These are phyloP conservation scores for Epizoanthus stellaris DNA, from an alignment of 92 coral and sea anemone genomes.

Conservation along the genomic window DNA sequence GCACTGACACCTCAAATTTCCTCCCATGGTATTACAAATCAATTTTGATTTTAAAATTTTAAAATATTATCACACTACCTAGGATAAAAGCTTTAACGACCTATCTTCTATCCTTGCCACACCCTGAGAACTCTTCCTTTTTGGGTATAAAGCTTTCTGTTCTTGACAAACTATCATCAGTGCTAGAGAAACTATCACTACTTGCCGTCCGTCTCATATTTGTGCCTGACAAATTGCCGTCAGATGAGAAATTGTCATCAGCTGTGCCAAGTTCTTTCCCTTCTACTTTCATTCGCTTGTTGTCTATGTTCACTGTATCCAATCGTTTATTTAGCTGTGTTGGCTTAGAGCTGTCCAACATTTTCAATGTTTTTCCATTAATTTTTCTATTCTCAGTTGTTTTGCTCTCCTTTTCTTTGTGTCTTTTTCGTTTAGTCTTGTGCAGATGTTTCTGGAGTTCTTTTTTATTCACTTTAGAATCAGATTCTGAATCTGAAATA, in stretches of 20 bases:
- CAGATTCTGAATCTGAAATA: background rate
- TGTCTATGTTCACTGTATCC: background rate
- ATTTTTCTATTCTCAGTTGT: background rate
- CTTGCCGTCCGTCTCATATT: background rate
- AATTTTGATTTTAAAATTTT: too few relatives aligned
- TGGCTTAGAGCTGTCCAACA: background rate
- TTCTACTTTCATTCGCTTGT: background rate
- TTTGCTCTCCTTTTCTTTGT: conserved; percentile 14
- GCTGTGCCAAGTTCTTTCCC: background rate
- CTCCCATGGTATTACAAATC: too few relatives aligned
- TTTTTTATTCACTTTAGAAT: background rate
- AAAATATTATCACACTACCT: too few relatives aligned
- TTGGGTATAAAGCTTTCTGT: background rate
- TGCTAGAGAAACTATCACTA: background rate
- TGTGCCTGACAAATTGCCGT: too few relatives aligned
- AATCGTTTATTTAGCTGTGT: background rate
- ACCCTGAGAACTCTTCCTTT: too few relatives aligned
- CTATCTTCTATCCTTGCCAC: too few relatives aligned
- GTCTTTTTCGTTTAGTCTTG: background rate
- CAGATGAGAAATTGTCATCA: background rate
- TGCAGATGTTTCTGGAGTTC: background rate
- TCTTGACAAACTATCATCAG: conserved; percentile 8
- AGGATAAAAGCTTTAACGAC: too few relatives aligned
- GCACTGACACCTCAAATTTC: too few relatives aligned
- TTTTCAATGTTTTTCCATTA: conserved; percentile 9